Conservation (phyloP, 2,888 invertebrate species). For the Thumatha senex region DNA sequence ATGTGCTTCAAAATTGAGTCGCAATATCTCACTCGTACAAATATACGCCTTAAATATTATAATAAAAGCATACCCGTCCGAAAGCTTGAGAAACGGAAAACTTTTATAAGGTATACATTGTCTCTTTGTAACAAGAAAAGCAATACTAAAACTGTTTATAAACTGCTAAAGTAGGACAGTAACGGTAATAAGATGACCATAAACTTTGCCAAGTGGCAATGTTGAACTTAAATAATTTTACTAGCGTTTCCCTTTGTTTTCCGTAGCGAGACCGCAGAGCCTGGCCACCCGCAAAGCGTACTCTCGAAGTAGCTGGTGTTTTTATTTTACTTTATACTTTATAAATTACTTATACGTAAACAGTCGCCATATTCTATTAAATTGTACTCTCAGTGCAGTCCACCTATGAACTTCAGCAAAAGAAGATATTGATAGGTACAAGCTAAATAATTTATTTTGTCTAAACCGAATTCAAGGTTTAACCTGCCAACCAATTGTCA, state of each 20-base stretch:
- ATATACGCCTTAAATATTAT: no score
- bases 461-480: no score
- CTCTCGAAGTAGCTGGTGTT: constrained; percentile 44
- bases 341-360: constrained; percentile 16
- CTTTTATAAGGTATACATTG: neutral
- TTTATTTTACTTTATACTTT: constrained; percentile 42
- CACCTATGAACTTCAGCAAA: no score
- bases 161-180: neutral
- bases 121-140: neutral
- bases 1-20: no score
- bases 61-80: no score
- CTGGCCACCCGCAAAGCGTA: constrained; percentile 43
- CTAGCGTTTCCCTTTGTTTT: constrained; percentile 25
- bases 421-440: no score
- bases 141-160: neutral
- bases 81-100: no score
- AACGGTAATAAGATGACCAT: constrained; percentile 12
- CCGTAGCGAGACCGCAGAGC: constrained; percentile 23
- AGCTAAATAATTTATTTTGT: no score
- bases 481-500: no score
- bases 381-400: no score
- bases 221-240: constrained; percentile 27
- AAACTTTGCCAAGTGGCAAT: constrained; percentile 27
- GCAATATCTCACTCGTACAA: no score
- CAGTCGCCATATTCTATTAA: neutral